These are phyloP conservation scores for Drosophila macrospina DNA, from an alignment of 2,888 invertebrate genomes.

Conservation along the genomic window DNA sequence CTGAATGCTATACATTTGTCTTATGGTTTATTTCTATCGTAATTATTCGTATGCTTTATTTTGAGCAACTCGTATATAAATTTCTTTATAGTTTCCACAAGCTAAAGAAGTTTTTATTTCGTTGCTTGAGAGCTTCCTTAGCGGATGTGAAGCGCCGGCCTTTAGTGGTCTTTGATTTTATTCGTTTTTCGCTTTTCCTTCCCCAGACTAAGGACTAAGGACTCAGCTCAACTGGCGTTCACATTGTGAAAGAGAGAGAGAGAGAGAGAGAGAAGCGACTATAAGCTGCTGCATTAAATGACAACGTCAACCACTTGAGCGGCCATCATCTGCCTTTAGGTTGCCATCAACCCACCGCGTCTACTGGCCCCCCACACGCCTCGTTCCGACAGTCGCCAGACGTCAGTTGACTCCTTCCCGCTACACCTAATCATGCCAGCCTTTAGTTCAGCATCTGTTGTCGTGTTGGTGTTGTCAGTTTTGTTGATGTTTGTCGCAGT, in stretches of 20 bases:
- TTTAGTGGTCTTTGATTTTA: constrained; percentile 28
- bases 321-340: constrained; percentile 22
- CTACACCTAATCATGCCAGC: constrained; percentile 21
- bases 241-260: constrained; percentile 14
- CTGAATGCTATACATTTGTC: neutral
- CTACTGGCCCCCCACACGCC: neutral
- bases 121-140: neutral
- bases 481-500: constrained; percentile 56
- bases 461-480: constrained; percentile 45
- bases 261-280: constrained; percentile 5
- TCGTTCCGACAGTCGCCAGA: neutral
- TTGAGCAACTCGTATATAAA: neutral
- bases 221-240: constrained; percentile 19
- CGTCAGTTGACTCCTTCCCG: neutral
- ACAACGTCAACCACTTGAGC: constrained; percentile 53
- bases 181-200: constrained; percentile 7
- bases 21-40: neutral
- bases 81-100: constrained; percentile 1
- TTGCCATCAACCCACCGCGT: neutral
- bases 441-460: constrained; percentile 49
- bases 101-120: constrained; percentile 4
- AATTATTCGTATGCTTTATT: neutral
- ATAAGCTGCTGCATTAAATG: constrained; percentile 57
- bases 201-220: neutral
- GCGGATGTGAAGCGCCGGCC: constrained; percentile 5